phyloP scores from a whole-genome alignment of 2,113 vertebrate species.

The Hystrix brachyura region DNA sequence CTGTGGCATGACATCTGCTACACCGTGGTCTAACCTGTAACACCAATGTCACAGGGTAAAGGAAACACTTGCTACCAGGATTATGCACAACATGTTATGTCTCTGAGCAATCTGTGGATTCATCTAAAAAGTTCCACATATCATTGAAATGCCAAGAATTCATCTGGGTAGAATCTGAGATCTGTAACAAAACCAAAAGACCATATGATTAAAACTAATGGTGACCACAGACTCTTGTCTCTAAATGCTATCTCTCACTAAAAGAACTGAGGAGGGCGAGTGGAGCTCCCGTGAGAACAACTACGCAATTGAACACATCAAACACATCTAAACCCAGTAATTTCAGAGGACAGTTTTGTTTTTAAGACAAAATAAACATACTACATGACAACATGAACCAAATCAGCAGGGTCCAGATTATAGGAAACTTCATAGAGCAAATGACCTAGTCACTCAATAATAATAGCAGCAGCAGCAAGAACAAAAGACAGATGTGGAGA shows the following conservation, averaged over 20 bases:
- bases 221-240: too few relatives aligned
- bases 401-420: not conserved
- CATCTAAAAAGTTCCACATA: not conserved
- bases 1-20: not conserved
- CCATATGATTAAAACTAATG: not conserved
- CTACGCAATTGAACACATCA: not conserved
- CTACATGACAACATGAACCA: not conserved
- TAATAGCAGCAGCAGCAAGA: not conserved
- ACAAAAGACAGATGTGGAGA: not conserved
- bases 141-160: not conserved
- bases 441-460: not conserved
- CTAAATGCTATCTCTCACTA: not conserved
- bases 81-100: not conserved
- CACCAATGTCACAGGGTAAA: not conserved
- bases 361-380: not conserved
- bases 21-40: not conserved
- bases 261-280: not conserved
- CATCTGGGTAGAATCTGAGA: not conserved
- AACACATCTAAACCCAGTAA: not conserved
- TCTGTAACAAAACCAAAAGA: not conserved
- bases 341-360: not conserved
- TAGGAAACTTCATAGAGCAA: not conserved
- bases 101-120: not conserved
- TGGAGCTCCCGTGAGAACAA: not conserved
- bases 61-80: not conserved